A percentile compares a stretch with the other conserved stretches of the same genome.
Evolutionary conservation across 1,140 invertebrate species (phyloP).

Genomic region (Drosophila sucinea): DNA sequence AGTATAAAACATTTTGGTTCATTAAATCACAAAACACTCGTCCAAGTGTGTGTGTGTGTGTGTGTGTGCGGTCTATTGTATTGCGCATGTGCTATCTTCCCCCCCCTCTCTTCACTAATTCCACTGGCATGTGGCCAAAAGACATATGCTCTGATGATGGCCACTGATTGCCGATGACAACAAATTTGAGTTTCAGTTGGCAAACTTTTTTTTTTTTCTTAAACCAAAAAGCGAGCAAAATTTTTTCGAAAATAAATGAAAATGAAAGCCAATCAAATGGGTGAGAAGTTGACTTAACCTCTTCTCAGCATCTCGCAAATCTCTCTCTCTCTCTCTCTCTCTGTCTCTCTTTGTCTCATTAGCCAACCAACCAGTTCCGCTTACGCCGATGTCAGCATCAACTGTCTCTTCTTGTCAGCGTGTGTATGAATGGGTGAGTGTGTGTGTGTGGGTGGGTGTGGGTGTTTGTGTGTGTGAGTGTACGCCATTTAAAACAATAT

Average conservation of each 20-base stretch:
- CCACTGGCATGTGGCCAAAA: conserved; percentile 29
- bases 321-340: neutral
- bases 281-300: neutral
- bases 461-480: conserved; percentile 42
- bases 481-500: conserved; percentile 76
- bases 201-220: neutral
- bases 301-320: neutral
- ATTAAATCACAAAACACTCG: conserved; percentile 54
- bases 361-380: conserved; percentile 35
- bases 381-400: conserved; percentile 17
- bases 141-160: conserved; percentile 40
- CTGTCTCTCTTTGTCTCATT: conserved; percentile 59
- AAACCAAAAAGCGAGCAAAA: neutral
- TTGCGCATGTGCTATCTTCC: conserved; percentile 62
- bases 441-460: conserved; percentile 1
- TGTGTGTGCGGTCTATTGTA: conserved; percentile 47
- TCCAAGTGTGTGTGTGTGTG: conserved; percentile 34
- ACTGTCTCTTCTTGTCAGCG: conserved; percentile 5
- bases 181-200: conserved; percentile 17
- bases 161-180: conserved; percentile 20
- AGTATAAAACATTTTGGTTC: conserved; percentile 57
- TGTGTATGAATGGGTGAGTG: neutral
- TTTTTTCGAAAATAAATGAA: neutral
- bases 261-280: conserved; percentile 4
- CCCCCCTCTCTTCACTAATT: neutral